Conservation (phyloP, 2,113 vertebrate genomes). For the Pelvicachromis taeniatus region DNA sequence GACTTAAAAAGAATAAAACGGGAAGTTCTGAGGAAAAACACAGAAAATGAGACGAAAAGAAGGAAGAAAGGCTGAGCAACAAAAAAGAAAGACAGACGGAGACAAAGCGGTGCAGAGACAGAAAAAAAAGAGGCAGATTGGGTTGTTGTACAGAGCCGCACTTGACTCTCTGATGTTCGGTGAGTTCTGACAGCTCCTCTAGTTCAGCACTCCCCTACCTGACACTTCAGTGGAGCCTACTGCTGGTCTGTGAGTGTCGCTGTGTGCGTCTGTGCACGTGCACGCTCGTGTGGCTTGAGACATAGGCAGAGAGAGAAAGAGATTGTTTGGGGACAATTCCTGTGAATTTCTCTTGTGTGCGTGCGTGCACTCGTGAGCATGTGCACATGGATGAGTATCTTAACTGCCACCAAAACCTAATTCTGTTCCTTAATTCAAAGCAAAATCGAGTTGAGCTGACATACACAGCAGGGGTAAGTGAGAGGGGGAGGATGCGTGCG, state of each 20-base stretch:
- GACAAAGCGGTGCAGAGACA: slow-evolving; percentile 17
- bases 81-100: slow-evolving; percentile 4
- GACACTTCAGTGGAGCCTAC: slow-evolving; percentile 52
- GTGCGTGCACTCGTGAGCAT: neutral
- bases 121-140: slow-evolving; percentile 29
- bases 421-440: slow-evolving; percentile 66
- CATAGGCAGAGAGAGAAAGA: neutral
- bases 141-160: slow-evolving; percentile 33
- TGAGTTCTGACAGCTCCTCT: slow-evolving; percentile 58
- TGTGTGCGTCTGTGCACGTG: neutral
- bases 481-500: neutral
- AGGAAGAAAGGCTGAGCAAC: neutral
- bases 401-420: slow-evolving; percentile 46
- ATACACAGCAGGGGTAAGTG: slow-evolving; percentile 43
- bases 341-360: neutral
- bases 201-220: slow-evolving; percentile 43
- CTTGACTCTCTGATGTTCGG: slow-evolving; percentile 48
- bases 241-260: slow-evolving; percentile 9
- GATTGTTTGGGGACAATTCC: slow-evolving; percentile 9
- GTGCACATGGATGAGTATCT: neutral
- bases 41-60: neutral
- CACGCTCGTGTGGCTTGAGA: neutral
- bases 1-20: neutral
- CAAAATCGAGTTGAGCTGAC: slow-evolving; percentile 57
- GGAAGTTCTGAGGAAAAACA: neutral